Evolutionary conservation across 2,888 invertebrate species (phyloP).

Genomic region (Epistrophe grossulariae): DNA sequence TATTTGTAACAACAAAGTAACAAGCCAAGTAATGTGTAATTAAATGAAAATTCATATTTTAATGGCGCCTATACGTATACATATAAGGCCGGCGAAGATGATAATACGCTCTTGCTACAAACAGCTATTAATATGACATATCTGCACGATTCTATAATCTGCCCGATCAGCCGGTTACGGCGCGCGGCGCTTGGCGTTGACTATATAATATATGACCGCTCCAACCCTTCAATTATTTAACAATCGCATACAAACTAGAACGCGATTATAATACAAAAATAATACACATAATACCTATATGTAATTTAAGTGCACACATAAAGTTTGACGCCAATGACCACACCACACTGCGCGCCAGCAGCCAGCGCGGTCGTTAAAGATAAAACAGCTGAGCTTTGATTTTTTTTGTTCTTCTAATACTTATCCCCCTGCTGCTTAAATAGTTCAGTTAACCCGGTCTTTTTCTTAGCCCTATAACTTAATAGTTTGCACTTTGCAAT

Average conservation of each 20-base stretch:
- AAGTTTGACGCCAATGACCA: conserved; percentile 69
- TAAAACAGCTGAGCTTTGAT: conserved; percentile 64
- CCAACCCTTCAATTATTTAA: conserved; percentile 51
- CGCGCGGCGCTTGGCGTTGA: not conserved
- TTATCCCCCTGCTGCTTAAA: not conserved
- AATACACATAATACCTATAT: too few species aligned
- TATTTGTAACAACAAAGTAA: too few species aligned
- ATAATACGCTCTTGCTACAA: not conserved
- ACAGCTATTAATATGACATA: not conserved
- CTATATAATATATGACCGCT: conserved; percentile 33
- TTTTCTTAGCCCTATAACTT: not conserved
- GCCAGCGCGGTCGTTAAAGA: conserved; percentile 22
- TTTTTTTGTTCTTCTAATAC: not conserved
- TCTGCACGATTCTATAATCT: conserved; percentile 1
- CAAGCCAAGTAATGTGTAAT: too few species aligned
- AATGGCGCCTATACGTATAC: too few species aligned
- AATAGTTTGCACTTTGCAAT: conserved; percentile 12
- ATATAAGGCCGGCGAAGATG: not conserved
- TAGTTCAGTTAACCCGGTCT: not conserved
- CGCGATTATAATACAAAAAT: conserved; percentile 41
- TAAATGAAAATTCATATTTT: too few species aligned
- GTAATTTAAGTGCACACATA: conserved; percentile 34
- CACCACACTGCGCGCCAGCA: conserved; percentile 2
- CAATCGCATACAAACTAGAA: conserved; percentile 57
- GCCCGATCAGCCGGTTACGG: conserved; percentile 8